Conservation (phyloP, 2,888 invertebrate genomes). For the Conomelus anceps region DNA sequence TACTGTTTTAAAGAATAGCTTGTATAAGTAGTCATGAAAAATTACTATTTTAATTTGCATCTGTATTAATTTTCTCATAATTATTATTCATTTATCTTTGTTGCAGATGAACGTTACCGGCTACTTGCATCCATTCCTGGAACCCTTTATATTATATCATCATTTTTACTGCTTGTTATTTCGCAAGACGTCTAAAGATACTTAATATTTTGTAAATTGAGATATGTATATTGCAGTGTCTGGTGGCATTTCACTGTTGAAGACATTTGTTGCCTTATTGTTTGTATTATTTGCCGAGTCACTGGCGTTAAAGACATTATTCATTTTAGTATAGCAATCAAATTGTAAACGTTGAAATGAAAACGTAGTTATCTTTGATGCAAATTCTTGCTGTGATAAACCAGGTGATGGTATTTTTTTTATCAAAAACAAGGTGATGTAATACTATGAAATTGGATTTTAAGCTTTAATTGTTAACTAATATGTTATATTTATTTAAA, state of each 20-base stretch:
- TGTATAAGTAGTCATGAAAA: background rate
- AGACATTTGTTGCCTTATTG: background rate
- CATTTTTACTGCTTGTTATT: background rate
- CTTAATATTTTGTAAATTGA: background rate
- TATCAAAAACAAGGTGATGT: background rate
- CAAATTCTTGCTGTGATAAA: background rate
- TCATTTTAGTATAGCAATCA: background rate
- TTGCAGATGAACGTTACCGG: constrained; percentile 70
- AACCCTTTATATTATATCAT: constrained; percentile 40
- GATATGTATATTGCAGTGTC: background rate
- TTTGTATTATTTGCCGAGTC: background rate
- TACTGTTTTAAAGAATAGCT: too few species aligned
- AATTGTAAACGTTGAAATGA: background rate
- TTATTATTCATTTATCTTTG: constrained; percentile 27
- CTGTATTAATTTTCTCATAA: background rate
- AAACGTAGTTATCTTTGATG: background rate
- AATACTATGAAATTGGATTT: background rate
- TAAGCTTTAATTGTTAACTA: background rate
- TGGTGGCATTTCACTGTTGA: background rate
- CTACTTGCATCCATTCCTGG: constrained; percentile 73
- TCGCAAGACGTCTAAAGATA: background rate
- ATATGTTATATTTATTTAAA: background rate
- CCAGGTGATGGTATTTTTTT: background rate
- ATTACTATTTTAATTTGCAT: background rate
- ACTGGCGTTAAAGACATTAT: background rate